A percentile compares a stretch with the other conserved stretches of the same genome.
Conservation (phyloP, 2,113 vertebrate species). For the Jaculus jaculus region DNA sequence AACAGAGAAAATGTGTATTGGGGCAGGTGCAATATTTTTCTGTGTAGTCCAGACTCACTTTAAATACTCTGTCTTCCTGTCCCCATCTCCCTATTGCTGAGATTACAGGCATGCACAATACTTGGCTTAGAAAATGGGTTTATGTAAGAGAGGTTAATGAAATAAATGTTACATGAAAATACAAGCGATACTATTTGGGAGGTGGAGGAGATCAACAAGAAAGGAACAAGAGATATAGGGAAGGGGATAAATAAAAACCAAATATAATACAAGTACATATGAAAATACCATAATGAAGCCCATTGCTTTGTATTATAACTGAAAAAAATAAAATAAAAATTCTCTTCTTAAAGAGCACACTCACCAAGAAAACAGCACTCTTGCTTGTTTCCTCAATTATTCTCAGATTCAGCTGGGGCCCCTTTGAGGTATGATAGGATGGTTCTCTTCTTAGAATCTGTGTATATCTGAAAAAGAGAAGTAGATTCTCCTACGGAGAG, state of each 20-base stretch:
- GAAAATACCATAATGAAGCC: neutral
- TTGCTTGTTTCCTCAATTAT: too few species aligned
- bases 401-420: too few species aligned
- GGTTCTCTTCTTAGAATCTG: too few species aligned
- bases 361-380: too few species aligned
- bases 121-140: neutral
- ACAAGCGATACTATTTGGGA: neutral
- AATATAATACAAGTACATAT: neutral
- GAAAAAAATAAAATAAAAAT: neutral
- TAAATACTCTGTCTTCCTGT: neutral
- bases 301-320: neutral
- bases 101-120: neutral
- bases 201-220: neutral
- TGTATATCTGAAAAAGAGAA: too few species aligned
- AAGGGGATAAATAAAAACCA: too few species aligned
- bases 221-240: too few species aligned
- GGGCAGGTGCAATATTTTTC: neutral
- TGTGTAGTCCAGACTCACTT: neutral
- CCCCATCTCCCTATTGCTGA: fast-evolving
- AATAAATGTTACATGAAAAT: neutral
- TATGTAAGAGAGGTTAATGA: neutral
- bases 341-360: neutral
- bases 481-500: too few species aligned
- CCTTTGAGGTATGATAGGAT: too few species aligned
- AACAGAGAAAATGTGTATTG: neutral